A percentile compares a stretch with the other conserved stretches of the same genome.
Evolutionary conservation across 2,797 vertebrate genomes (phyloP).

Genomic region (Vultur gryphus): DNA sequence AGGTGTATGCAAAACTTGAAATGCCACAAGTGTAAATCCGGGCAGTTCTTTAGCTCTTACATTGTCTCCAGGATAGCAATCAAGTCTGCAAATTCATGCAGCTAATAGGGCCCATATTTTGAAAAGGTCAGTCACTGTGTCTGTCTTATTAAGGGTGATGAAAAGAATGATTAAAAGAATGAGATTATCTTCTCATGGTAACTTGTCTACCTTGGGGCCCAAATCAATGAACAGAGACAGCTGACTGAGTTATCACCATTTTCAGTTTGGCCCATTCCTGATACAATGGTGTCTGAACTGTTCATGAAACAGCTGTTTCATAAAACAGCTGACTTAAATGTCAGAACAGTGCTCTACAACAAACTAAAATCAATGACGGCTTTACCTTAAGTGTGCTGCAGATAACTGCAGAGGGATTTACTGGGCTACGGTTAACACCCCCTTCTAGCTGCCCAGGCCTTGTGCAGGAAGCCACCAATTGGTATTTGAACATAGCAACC

Average conservation of each 20-base stretch:
- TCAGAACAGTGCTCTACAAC: not conserved
- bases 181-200: not conserved
- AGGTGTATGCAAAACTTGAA: not conserved
- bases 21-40: not conserved
- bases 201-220: not conserved
- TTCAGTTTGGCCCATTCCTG: not conserved
- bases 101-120: not conserved
- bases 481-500: not conserved
- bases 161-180: not conserved
- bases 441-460: not conserved
- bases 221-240: not conserved
- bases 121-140: not conserved
- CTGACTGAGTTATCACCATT: not conserved
- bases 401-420: not conserved
- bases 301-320: not conserved
- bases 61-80: not conserved
- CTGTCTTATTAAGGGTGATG: not conserved
- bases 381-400: not conserved
- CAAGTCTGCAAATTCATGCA: not conserved
- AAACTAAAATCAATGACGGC: not conserved
- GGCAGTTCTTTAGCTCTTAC: not conserved
- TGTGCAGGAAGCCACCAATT: not conserved
- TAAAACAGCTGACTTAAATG: not conserved
- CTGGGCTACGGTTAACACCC: accelerated
- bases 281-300: not conserved